Conservation (phyloP, 1,140 invertebrate genomes). For the Macrobrachium rosenbergii region DNA sequence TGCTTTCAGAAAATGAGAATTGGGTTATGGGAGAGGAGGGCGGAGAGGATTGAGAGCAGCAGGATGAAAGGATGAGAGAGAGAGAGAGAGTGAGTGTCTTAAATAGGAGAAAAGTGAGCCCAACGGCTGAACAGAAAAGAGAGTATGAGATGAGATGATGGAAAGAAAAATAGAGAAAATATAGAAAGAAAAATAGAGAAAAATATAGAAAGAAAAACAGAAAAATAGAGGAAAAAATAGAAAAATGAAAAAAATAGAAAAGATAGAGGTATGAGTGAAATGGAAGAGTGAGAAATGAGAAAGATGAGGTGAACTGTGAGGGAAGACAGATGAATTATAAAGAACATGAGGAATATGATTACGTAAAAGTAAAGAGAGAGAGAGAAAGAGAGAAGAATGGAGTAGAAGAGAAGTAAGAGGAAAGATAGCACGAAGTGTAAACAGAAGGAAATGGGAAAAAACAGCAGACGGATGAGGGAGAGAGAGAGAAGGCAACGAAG, state of each 20-base stretch:
- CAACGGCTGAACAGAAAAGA: neutral
- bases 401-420: neutral
- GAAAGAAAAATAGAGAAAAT: neutral
- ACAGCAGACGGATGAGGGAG: neutral
- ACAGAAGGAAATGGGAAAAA: neutral
- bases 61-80: neutral
- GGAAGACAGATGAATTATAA: neutral
- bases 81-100: neutral
- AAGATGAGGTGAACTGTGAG: neutral
- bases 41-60: neutral
- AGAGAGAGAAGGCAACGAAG: neutral
- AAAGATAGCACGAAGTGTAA: neutral
- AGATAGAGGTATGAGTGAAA: neutral
- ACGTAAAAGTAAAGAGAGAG: no score
- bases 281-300: neutral
- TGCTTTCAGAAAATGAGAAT: neutral
- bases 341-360: no score
- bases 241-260: neutral
- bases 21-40: neutral
- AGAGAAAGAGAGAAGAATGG: neutral
- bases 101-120: neutral
- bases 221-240: neutral
- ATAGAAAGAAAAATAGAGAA: neutral
- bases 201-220: neutral
- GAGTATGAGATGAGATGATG: neutral